Evolutionary conservation across 2,113 vertebrate species (phyloP), one percentile per base, ranked within the genome.

Genomic region (Sorex araneus): DNA sequence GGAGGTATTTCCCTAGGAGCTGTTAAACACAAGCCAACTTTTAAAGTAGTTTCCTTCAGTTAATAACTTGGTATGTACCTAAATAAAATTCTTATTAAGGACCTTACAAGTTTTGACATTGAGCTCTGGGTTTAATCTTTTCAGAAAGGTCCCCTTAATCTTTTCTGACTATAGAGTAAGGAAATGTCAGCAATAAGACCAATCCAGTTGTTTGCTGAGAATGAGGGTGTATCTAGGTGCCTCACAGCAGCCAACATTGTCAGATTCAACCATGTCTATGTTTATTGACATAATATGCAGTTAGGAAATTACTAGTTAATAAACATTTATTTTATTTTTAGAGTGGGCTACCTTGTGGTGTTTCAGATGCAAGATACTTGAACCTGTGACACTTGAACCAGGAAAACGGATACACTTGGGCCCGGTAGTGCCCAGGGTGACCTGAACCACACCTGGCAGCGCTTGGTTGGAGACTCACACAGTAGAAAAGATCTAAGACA

Each of bases 41-140:
- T 91, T 50, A 66, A 89, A 78, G 28, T 73, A 10, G 15, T 88
- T 86, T 88, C 36, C 21, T 13, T 30, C 1, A n/a, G 8, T 34
- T 43, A 70, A 70, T 67, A 83, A 79, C 3, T 78, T 78, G 78
- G 3, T 86, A 5, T 43, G 21, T 43, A 32, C 6, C 6, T 86
- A 80, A 85, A 83, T 4, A 89, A 92, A 82, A 87, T 40, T 57
- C 1, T 8, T 69, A 47, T 74, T 32, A 13, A 82, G 83, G 85
- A 45, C 9, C 15, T 71, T 25, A 15, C 28, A 67, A 27, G 8
- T 36, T 19, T 87, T 87, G 18, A 43, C 10, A 63, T 18, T 74
- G 36, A 69, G 64, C 1, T 74, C 36, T 83, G 27, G 2, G 1
- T 47, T 90, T 92, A 83, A 78, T 43, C 8, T 18, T 89, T 94